Evolutionary conservation across 2,888 invertebrate genomes (phyloP).

Genomic region (Thumatha senex): DNA sequence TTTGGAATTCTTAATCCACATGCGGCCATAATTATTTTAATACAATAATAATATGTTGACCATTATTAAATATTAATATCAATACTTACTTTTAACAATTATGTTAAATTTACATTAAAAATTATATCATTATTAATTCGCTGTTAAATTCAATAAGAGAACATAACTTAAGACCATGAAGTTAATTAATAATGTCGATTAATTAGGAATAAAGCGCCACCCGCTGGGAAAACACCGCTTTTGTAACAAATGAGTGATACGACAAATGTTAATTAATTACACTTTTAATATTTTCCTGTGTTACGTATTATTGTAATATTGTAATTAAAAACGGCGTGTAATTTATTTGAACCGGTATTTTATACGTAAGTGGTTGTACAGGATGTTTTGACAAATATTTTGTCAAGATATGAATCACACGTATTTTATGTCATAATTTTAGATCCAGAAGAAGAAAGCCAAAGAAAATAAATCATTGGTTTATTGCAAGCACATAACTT

Average conservation of each 20-base stretch:
- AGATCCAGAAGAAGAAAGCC: too few relatives aligned
- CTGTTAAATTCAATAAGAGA: conserved; percentile 4
- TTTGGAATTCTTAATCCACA: too few relatives aligned
- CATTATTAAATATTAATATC: too few relatives aligned
- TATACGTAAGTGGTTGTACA: background rate
- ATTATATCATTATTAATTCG: background rate
- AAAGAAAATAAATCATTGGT: too few relatives aligned
- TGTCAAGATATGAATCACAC: too few relatives aligned
- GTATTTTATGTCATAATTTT: too few relatives aligned
- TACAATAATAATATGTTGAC: too few relatives aligned
- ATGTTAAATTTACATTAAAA: too few relatives aligned
- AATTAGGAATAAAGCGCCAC: conserved; percentile 12
- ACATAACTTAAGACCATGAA: conserved; percentile 17
- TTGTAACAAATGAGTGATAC: conserved; percentile 24
- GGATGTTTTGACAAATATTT: too few relatives aligned
- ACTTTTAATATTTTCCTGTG: conserved; percentile 8
- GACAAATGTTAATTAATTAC: conserved; percentile 26
- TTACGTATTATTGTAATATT: conserved; percentile 12
- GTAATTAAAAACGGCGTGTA: conserved; percentile 17
- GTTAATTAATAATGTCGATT: conserved; percentile 30
- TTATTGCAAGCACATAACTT: too few relatives aligned
- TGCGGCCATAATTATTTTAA: too few relatives aligned
- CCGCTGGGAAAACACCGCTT: conserved; percentile 22
- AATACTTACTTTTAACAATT: too few relatives aligned
- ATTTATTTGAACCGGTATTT: conserved; percentile 16